Conservation (phyloP, 2,888 invertebrate genomes). For the Lasioglossum calceatum region DNA sequence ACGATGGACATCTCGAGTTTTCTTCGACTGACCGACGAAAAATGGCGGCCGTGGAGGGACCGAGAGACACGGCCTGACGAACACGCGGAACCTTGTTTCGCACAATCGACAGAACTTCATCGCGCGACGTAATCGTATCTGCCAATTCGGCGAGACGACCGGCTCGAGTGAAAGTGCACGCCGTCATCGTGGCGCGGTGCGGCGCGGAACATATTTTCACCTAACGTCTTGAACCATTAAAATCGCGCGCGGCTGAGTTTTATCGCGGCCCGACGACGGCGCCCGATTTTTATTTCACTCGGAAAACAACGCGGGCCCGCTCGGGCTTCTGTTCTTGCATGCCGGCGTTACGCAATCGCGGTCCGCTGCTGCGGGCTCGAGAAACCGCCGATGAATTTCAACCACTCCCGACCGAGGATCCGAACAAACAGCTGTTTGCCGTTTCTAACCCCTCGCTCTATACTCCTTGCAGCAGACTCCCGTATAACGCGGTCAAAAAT, state of each 20-base stretch:
- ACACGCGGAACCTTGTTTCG: constrained; percentile 39
- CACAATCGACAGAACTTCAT: constrained; percentile 68
- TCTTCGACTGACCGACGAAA: constrained; percentile 25
- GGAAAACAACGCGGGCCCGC: constrained; percentile 5
- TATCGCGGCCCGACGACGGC: constrained; percentile 11
- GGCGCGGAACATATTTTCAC: constrained; percentile 63
- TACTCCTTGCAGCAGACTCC: too few species aligned
- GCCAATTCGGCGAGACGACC: constrained; percentile 69
- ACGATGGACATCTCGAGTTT: constrained; percentile 11
- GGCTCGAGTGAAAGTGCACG: constrained; percentile 69
- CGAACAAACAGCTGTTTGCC: neutral
- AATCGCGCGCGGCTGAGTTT: constrained; percentile 41
- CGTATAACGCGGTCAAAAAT: too few species aligned
- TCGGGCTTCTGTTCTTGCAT: neutral
- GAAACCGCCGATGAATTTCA: constrained; percentile 11
- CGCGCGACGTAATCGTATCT: constrained; percentile 68
- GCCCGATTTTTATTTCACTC: constrained; percentile 29
- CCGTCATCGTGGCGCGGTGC: constrained; percentile 48
- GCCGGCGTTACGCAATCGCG: constrained; percentile 7
- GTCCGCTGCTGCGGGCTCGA: neutral
- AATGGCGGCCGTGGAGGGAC: neutral
- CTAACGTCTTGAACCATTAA: constrained; percentile 65
- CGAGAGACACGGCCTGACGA: constrained; percentile 6
- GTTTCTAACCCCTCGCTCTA: neutral
- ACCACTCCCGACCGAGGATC: neutral